Evolutionary conservation across 2,113 vertebrate species (phyloP), one percentile per base, ranked within the genome.

Genomic region (Lophotis ruficrista): DNA sequence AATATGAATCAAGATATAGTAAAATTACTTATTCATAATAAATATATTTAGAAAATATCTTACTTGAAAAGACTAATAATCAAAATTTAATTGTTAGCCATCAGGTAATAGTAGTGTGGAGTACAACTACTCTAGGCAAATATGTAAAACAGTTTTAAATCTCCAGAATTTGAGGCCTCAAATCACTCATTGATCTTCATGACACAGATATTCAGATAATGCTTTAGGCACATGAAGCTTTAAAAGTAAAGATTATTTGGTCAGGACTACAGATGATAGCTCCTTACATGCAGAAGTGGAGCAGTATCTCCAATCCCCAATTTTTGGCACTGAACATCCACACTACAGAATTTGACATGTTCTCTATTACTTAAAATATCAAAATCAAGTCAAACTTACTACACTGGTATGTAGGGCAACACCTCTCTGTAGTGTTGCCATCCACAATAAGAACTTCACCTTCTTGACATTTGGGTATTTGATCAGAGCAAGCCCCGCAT

Each of bases 351-450:
- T 73, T 41, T 62, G 13, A 58, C 10, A 17, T 9, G 16, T 43
- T 78, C 25, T 73, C 51, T 45, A 6, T 35, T 78, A 78, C 25
- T 83, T 70, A 66, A 65, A 94, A 78, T 37, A 83, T 3, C 33
- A 84, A 75, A 85, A 71, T 69, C 23, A 89, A 86, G 35, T 65
- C 24, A 87, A 81, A 98, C 99, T 98, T 92, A 99, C 99, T 98
- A 72, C 99, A 99, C 25, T 98, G 98, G 91, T 99, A 99, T 30
- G 94, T 64, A 33, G 99, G 99, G 77, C 99, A 99, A 98, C 99
- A 99, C 69, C 97, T 98, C 43, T 99, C 99, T 1, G 99, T 99
- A 72, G 97, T 98, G 94, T 99, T 99, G 38, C 95, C 80, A 90
- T 98, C 98, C 81, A 99, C 99, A 0, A 97, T 98, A 89, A 99